A percentile compares a stretch with the other conserved stretches of the same genome.
phyloP scores from a whole-genome alignment of 1,140 invertebrate genomes.

The Hyles euphorbiae region DNA sequence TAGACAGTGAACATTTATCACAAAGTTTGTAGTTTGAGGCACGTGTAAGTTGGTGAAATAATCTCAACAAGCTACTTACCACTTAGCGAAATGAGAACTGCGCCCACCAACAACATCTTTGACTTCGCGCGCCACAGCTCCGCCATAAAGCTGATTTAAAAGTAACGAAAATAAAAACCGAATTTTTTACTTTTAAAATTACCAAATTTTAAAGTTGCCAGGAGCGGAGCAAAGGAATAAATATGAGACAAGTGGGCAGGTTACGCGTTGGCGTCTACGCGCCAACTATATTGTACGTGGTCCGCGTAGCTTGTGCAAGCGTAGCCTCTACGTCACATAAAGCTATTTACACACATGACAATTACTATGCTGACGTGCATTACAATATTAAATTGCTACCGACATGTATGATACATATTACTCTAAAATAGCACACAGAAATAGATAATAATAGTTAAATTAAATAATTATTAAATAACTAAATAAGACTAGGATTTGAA shows the following conservation, averaged over 20 bases:
- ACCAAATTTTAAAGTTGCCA: neutral
- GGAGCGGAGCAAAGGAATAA: neutral
- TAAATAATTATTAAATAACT: too few species aligned
- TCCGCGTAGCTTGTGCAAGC: slow-evolving; percentile 12
- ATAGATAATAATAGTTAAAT: too few species aligned
- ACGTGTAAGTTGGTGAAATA: slow-evolving; percentile 22
- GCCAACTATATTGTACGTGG: slow-evolving; percentile 13
- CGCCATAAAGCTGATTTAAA: slow-evolving; percentile 19
- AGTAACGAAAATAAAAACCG: too few species aligned
- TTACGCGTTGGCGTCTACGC: slow-evolving; percentile 17
- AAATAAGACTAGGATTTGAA: too few species aligned
- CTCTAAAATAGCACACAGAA: too few species aligned
- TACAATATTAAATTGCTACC: too few species aligned
- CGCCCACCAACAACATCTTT: slow-evolving; percentile 10
- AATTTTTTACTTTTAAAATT: too few species aligned
- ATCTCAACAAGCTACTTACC: slow-evolving; percentile 28
- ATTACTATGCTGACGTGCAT: slow-evolving; percentile 6
- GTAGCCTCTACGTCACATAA: slow-evolving; percentile 22
- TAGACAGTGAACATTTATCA: slow-evolving; percentile 27
- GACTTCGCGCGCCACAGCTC: slow-evolving; percentile 14
- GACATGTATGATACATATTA: too few species aligned
- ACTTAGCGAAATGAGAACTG: slow-evolving; percentile 27
- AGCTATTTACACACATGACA: slow-evolving; percentile 14
- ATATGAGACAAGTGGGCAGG: slow-evolving; percentile 1
- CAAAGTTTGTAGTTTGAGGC: slow-evolving; percentile 21